Evolutionary conservation across 2,113 vertebrate genomes (phyloP), one percentile per base, ranked within the genome.

Genomic region (Mungos mungo): DNA sequence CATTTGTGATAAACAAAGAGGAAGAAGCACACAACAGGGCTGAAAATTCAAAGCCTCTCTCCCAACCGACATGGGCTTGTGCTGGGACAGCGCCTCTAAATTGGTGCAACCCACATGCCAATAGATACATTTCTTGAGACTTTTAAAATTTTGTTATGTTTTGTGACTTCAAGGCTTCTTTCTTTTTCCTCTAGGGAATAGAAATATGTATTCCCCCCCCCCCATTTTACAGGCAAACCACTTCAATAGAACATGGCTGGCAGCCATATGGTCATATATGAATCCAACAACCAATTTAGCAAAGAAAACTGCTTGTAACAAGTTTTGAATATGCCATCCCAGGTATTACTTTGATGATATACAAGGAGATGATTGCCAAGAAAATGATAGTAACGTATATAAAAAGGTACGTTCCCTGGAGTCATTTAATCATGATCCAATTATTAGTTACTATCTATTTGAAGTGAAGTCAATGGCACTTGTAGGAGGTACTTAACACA

Each of bases 171-270:
- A 91, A 89, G 29, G 1, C 29, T 84, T 91, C 89, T 87, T 76
- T 68, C 19, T 19, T 41, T 83, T 47, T 41, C 3, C 93, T 76
- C 35, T 18, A 52, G 35, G 83, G 96, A 69, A 71, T 79, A 94
- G 57, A 97, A 97, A 96, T 94, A 95, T 95, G 45, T 72, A 89
- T 92, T 57, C 35, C 47, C 35, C 1, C 27, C 15, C 74, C 72
- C 31, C 27, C 57, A 84, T 96, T 98, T 96, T 97, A 97, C 29
- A 98, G 92, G 86, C 77, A 97, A 98, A 98, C 95, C 97, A 97
- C 96, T 98, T 98, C 96, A 98, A 95, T 93, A 76, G 97, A 92
- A 93, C 86, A 81, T 98, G 97, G 96, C 97, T 98, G 97, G 97
- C 66, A 1, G 95, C 98, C 97, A 98, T 96, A 97, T 98, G 97